Base-by-base conservation (phyloP, 2,888 invertebrate species). In the Uropetala carovei region DNA sequence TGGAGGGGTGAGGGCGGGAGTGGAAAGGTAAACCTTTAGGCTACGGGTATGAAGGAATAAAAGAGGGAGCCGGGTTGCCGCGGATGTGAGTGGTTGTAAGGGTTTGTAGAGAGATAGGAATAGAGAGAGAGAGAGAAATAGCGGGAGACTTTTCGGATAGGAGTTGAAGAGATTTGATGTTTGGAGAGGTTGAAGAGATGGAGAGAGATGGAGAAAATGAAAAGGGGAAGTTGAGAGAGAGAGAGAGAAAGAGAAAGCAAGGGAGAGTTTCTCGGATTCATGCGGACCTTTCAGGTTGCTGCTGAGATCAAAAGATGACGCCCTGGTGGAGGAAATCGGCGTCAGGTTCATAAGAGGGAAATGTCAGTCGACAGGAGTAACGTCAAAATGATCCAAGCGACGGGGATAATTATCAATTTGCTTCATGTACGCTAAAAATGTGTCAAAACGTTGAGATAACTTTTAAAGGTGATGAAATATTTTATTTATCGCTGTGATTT, bases 161-260 rank as follows among this genome's bases (percentile, higher is more conserved):
- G 60, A 86, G 16, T 86, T 58, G 58, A 85, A 85, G 85, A 58
- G 85, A 57, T 22, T 57, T 75, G 75, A 75, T 75, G 75, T 75
- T 75, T 75, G 75, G 75, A 75, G 75, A 75, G 75, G 64, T 64
- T 14, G 16, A n/a, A 64, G 16, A n/a, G 75, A 27, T 22, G 75
- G 22, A 75, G 27, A n/a, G 22, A 75, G 13, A 22, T 13, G 75
- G 27, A 27, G 60, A 18, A 43, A 43, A 5, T 1, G 43, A 43
- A 43, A 43, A 5, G 5, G 43, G 43, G 43, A 43, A 43, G 43
- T 43, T 43, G 43, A 43, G 43, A 43, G 43, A 43, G 43, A 43
- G 43, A 43, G 43, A 43, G 43, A 1, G 60, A 4, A 7, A 43
- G 43, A 1, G 60, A 4, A 7, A 60, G 75, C 18, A 22, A 10